Evolutionary conservation across 2,888 invertebrate genomes (phyloP).

Genomic region (Actias luna): DNA sequence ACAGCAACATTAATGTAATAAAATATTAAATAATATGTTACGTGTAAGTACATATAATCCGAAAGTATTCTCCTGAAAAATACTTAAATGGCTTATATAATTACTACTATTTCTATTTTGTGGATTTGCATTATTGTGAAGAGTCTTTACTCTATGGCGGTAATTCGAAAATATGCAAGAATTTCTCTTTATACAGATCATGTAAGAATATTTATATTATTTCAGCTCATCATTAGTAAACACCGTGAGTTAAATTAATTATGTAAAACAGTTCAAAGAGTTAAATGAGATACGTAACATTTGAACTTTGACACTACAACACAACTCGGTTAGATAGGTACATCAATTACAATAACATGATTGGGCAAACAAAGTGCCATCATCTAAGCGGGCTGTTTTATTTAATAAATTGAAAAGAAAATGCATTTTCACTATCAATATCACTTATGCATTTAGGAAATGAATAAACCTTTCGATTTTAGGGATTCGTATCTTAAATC

Average conservation of each 20-base stretch:
- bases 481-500: constrained; percentile 53
- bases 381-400: constrained; percentile 25
- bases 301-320: constrained; percentile 34
- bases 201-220: constrained; percentile 18
- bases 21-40: too few relatives aligned
- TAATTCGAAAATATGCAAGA: constrained; percentile 18
- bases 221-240: constrained; percentile 48
- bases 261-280: constrained; percentile 35
- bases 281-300: constrained; percentile 30
- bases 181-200: background rate
- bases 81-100: background rate
- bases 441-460: constrained; percentile 70
- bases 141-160: constrained; percentile 23
- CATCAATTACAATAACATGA: constrained; percentile 16
- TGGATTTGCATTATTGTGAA: background rate
- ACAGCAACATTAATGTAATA: too few relatives aligned
- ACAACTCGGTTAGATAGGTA: constrained; percentile 17
- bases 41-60: too few relatives aligned
- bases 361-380: constrained; percentile 14
- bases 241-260: constrained; percentile 51
- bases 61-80: too few relatives aligned
- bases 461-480: constrained; percentile 56
- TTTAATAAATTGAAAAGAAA: constrained; percentile 33
- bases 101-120: background rate
- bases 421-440: constrained; percentile 52